These are phyloP conservation scores for Piliocolobus tephrosceles DNA, from an alignment of 2,113 vertebrate species.

Conservation along the genomic window DNA sequence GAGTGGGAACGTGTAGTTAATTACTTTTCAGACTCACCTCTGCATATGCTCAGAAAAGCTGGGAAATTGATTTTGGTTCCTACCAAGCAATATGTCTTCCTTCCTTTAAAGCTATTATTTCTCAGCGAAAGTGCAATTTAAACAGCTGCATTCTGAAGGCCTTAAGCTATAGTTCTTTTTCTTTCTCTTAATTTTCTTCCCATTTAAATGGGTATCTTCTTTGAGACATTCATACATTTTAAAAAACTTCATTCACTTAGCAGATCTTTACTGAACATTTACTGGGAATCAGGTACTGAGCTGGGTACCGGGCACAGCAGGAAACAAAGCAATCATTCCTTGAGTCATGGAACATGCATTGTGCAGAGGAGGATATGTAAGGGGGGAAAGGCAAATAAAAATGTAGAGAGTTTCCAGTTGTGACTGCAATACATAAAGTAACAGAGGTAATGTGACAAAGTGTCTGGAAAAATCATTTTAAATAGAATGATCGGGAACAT, in stretches of 20 bases:
- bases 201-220: not conserved
- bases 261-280: not conserved
- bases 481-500: not conserved
- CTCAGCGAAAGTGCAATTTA: constrained; percentile 12
- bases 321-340: not conserved
- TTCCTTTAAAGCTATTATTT: constrained; percentile 26
- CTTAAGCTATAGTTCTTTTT: not conserved
- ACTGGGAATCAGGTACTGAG: not conserved
- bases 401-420: not conserved
- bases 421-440: not conserved
- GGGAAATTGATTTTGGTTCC: constrained; percentile 36
- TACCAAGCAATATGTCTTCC: not conserved
- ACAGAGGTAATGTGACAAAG: not conserved
- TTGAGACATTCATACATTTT: not conserved
- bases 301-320: not conserved
- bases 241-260: not conserved
- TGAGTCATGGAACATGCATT: not conserved
- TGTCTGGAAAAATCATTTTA: not conserved
- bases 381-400: not conserved
- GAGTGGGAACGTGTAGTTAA: not conserved
- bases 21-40: constrained; percentile 2
- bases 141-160: not conserved
- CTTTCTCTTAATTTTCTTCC: not conserved
- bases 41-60: not conserved
- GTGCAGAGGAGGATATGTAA: not conserved